These are phyloP conservation scores for Arrhopalites spinosus DNA, from an alignment of 2,888 invertebrate genomes.

Conservation along the genomic window DNA sequence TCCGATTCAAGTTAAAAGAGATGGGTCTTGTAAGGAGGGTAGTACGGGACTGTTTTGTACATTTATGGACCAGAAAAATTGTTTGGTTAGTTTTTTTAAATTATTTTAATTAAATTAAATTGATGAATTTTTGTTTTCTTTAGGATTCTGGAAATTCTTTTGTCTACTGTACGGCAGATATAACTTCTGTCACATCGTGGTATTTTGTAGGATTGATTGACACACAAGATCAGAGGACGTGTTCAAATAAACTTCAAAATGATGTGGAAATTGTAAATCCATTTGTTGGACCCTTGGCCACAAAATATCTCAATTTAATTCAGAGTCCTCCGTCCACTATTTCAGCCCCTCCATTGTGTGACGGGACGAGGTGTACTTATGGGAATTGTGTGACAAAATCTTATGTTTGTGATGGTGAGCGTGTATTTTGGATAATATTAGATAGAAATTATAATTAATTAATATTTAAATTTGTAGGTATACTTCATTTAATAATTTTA, in stretches of 20 bases:
- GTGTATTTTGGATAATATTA: too few species aligned
- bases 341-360: slow-evolving; percentile 24
- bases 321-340: slow-evolving; percentile 15
- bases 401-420: slow-evolving; percentile 28
- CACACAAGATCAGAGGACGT: neutral
- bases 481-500: too few species aligned
- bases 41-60: neutral
- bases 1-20: neutral
- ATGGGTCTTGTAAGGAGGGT: neutral
- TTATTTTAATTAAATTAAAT: neutral
- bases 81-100: neutral
- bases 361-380: slow-evolving; percentile 37
- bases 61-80: neutral
- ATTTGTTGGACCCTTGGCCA: slow-evolving; percentile 26
- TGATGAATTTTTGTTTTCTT: neutral
- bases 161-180: slow-evolving; percentile 39
- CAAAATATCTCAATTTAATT: slow-evolving; percentile 13
- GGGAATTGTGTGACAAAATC: slow-evolving; percentile 38
- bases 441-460: too few species aligned
- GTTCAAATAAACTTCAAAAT: neutral
- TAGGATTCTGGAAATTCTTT: slow-evolving; percentile 19
- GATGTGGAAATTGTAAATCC: slow-evolving; percentile 28
- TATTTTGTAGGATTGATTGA: slow-evolving; percentile 31
- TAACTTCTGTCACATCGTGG: slow-evolving; percentile 14
- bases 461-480: too few species aligned